Evolutionary conservation across 2,888 invertebrate genomes (phyloP), one percentile per base, ranked within the genome.

Genomic region (Panzeria rudis): DNA sequence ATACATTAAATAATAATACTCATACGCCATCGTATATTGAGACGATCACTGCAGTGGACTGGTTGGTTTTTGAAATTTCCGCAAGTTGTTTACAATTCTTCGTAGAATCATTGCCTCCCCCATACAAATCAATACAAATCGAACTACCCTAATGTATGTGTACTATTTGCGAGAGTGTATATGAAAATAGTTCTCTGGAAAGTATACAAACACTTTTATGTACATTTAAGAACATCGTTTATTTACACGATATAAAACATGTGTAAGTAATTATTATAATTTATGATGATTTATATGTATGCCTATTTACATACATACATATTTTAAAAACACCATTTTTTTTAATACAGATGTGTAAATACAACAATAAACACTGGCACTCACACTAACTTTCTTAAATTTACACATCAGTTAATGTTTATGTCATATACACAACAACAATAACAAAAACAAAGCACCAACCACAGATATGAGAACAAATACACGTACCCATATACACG

Each of bases 251-350:
- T 78, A 85, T 50, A 69, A 68, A 80, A 69, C 77, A 69, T 85
- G 85, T 85, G 73, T 79, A 71, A 69, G 52, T 82, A 79, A 85
- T 85, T 85, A 85, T 85, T 75, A 82, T 85, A 85, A 85, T 85
- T 85, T 85, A 85, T 79, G 78, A 82, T 82, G 85, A 82, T 85
- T 82, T 84, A 81, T 81, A 44, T 38, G 38, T 38, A 38, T 1
- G n/a, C 38, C 9, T 8, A 35, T 9, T 8, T 7, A 8, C 38
- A 38, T 38, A 38, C 38, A 38, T 1, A 38, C 11, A 38, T 20
- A 76, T 73, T 71, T 35, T 59, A 15, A 64, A 52, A 73, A 68
- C 66, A 80, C 20, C 47, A 35, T 66, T 50, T 73, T 59, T 73
- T 38, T 13, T 29, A 29, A 17, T 50, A 29, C 62, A 44, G 3